Conservation (phyloP, 2,888 invertebrate species). For the Hypomecis atomaria region DNA sequence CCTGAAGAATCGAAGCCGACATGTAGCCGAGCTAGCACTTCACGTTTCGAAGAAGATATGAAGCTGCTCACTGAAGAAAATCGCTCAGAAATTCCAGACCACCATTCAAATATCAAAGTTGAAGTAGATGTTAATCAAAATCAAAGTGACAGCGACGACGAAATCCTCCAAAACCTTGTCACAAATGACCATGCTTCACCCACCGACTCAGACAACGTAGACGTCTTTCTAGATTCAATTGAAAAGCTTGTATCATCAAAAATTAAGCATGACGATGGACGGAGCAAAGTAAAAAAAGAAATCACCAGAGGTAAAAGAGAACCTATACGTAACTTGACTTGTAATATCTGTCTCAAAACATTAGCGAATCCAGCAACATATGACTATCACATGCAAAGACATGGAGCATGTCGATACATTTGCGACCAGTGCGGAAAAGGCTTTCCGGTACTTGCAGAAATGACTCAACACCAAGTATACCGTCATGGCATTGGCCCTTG, state of each 20-base stretch:
- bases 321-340: constrained; percentile 49
- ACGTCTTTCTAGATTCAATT: constrained; percentile 33
- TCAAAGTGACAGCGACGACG: constrained; percentile 26
- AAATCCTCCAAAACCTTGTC: constrained; percentile 15
- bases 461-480: constrained; percentile 64
- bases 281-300: constrained; percentile 19
- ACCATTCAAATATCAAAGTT: constrained; percentile 2
- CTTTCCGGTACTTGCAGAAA: constrained; percentile 57
- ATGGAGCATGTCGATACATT: constrained; percentile 64
- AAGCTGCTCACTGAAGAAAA: constrained; percentile 23
- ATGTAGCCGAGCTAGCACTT: constrained; percentile 7
- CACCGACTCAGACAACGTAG: constrained; percentile 24
- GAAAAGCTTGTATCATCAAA: constrained; percentile 33
- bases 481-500: constrained; percentile 66
- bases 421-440: constrained; percentile 76
- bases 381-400: constrained; percentile 70
- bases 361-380: constrained; percentile 64
- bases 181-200: constrained; percentile 10
- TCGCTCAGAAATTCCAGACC: constrained; percentile 2
- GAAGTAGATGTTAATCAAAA: constrained; percentile 14
- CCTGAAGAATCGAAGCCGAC: constrained; percentile 35
- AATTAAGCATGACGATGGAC: constrained; percentile 14
- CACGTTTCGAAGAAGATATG: constrained; percentile 25
- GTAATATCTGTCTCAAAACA: constrained; percentile 63
- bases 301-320: constrained; percentile 18